Evolutionary conservation across 1,140 invertebrate species (phyloP), one percentile per base, ranked within the genome.

Genomic region (Lepidotrigona ventralis): DNA sequence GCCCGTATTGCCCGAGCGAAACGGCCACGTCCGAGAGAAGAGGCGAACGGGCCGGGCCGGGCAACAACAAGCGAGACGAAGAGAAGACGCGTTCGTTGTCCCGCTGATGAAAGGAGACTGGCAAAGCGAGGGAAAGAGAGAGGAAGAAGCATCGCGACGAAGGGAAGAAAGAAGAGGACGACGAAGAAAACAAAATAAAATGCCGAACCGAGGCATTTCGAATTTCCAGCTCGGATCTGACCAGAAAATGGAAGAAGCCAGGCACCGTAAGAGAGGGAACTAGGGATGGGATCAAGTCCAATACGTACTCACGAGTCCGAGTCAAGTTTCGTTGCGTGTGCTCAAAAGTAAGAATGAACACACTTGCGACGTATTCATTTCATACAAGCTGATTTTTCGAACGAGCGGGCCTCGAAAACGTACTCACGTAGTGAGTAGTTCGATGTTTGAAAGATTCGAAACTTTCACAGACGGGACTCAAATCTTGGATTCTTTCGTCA

Each of bases 181-280:
- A 85, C 53, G 68, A 85, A 83, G 56, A 82, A 82, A 81, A 85
- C 2, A 54, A 85, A 87, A 81, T 78, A 86, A 85, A 86, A 74
- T 73, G 68, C 80, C 54, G 53, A 63, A 56, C 82, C 84, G 79
- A 88, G 82, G 83, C 87, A 92, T 91, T 91, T 92, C 91, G 90
- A 90, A 92, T 91, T 91, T 91, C 85, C 89, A 88, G 85, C 87
- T 86, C 86, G 87, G 77, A 77, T 85, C 80, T 71, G 33, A 51
- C 51, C 51, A 78, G 76, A 51, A 66, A 64, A 60, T 39, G 72
- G 58, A 53, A 77, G 80, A 75, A 56, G 71, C 70, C 71, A 60
- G 26, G 29, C 26, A 5, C 26, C 53, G 66, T 39, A 68, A 66
- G 53, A 80, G 83, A 82, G 64, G 72, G 82, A 66, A 60, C 33